Base-by-base conservation (phyloP, 37 sponge, comb jelly and placozoan genomes). In the Chondrosia reniformis region DNA sequence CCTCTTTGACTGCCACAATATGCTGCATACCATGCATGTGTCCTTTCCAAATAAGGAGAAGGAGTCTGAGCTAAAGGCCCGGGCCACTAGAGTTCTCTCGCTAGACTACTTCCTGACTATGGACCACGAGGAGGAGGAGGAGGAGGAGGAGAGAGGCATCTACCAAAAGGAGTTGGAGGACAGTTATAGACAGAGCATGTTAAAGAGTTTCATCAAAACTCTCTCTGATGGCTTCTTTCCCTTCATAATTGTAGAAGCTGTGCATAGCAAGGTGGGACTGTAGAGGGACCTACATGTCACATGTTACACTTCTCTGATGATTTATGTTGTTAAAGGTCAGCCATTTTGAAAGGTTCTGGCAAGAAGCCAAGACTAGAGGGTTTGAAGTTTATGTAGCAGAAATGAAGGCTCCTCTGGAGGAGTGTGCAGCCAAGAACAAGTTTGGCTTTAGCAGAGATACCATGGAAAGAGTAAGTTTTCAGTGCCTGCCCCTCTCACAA, bases 321-420 rank as follows among this genome's bases (percentile, higher is more conserved):
- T 15, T 49, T 49, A 19, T 49, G 52, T 49, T 10, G 52, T 49
- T 49, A 19, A 49, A 88, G 89, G 80, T 89, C 37, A 55, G 67
- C 34, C 86, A 92, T 76, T 91, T 91, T 84, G 85, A 89, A 55
- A 76, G 79, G 33, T 89, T 72, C 55, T 96, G 96, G 93, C 85
- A 84, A 30, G 85, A 76, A 62, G 96, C 90, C 33, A 96, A 92
- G 46, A 77, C 81, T 85, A 83, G 76, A 44, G 96, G 93, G 7
- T 96, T 92, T 89, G 90, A 93, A 65, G 95, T 94, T 55, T 96
- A 92, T 54, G 77, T 96, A 15, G 90, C 78, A 17, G 96, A 96
- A 45, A 22, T 96, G 41, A 74, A 84, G 13, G 89, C 82, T 38
- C 33, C 30, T 31, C 59, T 90, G 32, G 90, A 87, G 4, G 37